Percentiles rank a stretch among this genome's conserved stretches.
Conservation (phyloP, 1,140 invertebrate species). For the Penaeus vannamei region DNA sequence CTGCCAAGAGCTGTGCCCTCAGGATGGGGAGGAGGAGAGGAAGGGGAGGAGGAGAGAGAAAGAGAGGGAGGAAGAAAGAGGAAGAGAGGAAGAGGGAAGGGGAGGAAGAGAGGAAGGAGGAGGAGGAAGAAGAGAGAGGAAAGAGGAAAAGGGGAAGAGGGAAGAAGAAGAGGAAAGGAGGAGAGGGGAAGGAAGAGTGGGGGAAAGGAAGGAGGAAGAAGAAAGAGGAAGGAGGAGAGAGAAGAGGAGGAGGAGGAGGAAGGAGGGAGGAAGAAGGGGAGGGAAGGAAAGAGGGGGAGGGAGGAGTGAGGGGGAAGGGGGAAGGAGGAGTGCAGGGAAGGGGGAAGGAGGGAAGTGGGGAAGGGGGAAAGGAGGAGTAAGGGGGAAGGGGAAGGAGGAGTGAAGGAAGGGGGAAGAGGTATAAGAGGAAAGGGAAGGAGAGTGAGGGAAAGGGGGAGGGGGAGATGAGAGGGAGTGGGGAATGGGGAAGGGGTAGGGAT, state of each 20-base stretch:
- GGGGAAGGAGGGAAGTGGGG: background rate
- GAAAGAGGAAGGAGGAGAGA: constrained; percentile 4
- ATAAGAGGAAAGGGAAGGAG: background rate
- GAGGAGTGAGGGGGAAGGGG: background rate
- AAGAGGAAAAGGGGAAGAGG: background rate
- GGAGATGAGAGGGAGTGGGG: background rate
- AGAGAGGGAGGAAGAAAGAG: background rate
- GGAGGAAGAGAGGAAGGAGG: background rate
- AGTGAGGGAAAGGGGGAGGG: background rate
- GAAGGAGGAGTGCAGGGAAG: background rate
- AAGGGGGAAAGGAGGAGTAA: background rate
- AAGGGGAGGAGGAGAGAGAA: background rate
- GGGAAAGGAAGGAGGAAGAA: background rate
- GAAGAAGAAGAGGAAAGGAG: background rate
- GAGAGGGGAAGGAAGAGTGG: background rate
- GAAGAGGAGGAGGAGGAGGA: background rate
- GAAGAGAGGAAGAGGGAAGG: background rate
- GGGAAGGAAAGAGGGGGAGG: background rate
- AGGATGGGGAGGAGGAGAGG: background rate
- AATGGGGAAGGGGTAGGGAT: background rate
- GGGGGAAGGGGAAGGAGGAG: background rate
- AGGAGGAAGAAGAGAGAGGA: too few relatives aligned
- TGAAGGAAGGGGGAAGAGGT: too few relatives aligned
- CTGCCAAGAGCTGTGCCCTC: background rate
- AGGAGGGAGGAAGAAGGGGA: background rate